Evolutionary conservation across 1,140 invertebrate genomes (phyloP), one percentile per base, ranked within the genome.

Genomic region (Drosophila pectinifera): DNA sequence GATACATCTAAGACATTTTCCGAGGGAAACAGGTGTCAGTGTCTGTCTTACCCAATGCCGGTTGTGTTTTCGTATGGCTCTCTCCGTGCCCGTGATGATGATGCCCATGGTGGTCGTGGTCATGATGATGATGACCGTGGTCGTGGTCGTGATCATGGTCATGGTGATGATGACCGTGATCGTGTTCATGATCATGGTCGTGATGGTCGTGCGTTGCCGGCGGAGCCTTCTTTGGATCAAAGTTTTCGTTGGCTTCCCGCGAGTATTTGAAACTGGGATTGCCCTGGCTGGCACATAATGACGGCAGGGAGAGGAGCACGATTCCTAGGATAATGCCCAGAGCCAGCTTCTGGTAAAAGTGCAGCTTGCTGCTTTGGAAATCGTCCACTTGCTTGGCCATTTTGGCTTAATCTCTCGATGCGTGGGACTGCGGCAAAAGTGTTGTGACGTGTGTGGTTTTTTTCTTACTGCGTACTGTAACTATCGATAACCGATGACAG

Each of bases 211-310:
- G 64, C 57, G 83, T 59, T 61, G 92, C 80, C 8, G 55, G 74
- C 56, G 73, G 65, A 31, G 76, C 65, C 24, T 69, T 57, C 34
- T 79, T 72, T 4, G 77, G 26, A 70, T 92, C 62, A 51, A 92
- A 84, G 49, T 91, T 85, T 67, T 94, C 93, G 84, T 97, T 97
- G 1, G 96, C 95, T 90, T 95, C 92, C 81, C 93, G 93, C 1
- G 95, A 95, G 92, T 96, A 96, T 85, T 96, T 96, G 91, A 94
- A 96, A 57, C 95, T 93, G 7, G 95, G 94, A 38, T 93, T 78
- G 65, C 76, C 78, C 51, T 93, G 84, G 24, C 81, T 73, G 16
- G 57, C 53, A 42, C 85, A 91, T 51, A 90, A 38, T 14, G 72
- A 34, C 16, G 90, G 90, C 20, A 91, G 55, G 14, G 90, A 90